Conservation (phyloP, 2,113 vertebrate species). For the Xiphias gladius region DNA sequence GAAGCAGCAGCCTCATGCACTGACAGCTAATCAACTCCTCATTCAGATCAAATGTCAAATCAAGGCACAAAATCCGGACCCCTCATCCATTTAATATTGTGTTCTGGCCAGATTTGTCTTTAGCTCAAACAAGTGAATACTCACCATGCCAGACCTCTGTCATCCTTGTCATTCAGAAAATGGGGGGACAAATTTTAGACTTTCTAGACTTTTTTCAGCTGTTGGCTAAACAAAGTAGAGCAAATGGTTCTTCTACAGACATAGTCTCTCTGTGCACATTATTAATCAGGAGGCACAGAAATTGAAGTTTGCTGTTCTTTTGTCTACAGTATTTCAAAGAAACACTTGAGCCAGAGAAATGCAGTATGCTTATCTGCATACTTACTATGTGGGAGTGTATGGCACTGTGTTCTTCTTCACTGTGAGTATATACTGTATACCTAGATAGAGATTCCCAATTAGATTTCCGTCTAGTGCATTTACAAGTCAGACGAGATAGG, state of each 20-base stretch:
- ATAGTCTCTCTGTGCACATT: constrained; percentile 36
- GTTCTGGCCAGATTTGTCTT: constrained; percentile 65
- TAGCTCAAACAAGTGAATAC: constrained; percentile 57
- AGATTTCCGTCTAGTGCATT: constrained; percentile 25
- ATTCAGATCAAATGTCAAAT: constrained; percentile 76
- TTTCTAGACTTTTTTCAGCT: constrained; percentile 48
- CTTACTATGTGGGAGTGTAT: constrained; percentile 19
- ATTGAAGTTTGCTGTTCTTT: constrained; percentile 46
- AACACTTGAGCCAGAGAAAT: constrained; percentile 1
- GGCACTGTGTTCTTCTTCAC: constrained; percentile 30
- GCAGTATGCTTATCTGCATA: neutral
- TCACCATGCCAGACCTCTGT: constrained; percentile 62
- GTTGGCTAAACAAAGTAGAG: no score
- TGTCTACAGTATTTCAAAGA: constrained; percentile 46
- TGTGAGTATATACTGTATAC: neutral
- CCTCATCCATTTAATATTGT: constrained; percentile 68
- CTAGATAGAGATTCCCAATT: constrained; percentile 31
- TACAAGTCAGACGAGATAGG: constrained; percentile 15
- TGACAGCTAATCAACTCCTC: constrained; percentile 71
- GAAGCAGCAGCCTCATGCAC: constrained; percentile 26
- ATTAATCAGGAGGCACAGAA: constrained; percentile 62
- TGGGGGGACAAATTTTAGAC: constrained; percentile 15
- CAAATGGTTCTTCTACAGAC: constrained; percentile 55
- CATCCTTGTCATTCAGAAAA: constrained; percentile 51
- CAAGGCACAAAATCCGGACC: constrained; percentile 41